phyloP scores from a whole-genome alignment of 2,888 invertebrate genomes.

The Asteroscopus sphinx region DNA sequence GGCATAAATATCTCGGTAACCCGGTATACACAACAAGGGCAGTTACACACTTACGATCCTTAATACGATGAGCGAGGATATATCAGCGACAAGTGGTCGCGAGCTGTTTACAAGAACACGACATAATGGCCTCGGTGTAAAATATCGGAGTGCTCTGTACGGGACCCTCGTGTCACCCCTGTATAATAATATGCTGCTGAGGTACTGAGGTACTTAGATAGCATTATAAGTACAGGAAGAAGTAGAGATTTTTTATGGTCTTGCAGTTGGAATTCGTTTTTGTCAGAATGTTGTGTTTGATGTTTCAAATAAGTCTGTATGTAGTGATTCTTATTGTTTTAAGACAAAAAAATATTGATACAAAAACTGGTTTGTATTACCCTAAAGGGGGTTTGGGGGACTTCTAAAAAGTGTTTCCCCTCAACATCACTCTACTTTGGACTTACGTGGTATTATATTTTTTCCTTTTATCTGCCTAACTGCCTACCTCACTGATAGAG shows the following conservation, averaged over 20 bases:
- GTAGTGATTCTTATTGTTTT: too few species aligned
- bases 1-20: constrained; percentile 55
- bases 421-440: too few species aligned
- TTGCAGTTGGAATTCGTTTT: not conserved
- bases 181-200: not conserved
- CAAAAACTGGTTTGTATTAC: too few species aligned
- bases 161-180: constrained; percentile 25
- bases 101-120: constrained; percentile 87
- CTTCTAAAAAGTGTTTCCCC: too few species aligned
- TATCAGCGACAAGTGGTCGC: constrained; percentile 83
- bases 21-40: constrained; percentile 50
- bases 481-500: too few species aligned
- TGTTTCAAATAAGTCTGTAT: too few species aligned
- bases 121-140: constrained; percentile 80
- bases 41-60: constrained; percentile 38
- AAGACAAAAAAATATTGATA: too few species aligned
- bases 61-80: constrained; percentile 82
- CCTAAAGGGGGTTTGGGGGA: too few species aligned
- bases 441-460: too few species aligned
- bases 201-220: not conserved
- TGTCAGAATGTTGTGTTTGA: not conserved
- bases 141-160: constrained; percentile 69
- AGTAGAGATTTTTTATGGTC: not conserved
- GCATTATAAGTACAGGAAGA: not conserved
- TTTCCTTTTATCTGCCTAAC: too few species aligned